Base-by-base conservation (phyloP, 2,888 invertebrate genomes). In the Pyrochroa serraticornis region DNA sequence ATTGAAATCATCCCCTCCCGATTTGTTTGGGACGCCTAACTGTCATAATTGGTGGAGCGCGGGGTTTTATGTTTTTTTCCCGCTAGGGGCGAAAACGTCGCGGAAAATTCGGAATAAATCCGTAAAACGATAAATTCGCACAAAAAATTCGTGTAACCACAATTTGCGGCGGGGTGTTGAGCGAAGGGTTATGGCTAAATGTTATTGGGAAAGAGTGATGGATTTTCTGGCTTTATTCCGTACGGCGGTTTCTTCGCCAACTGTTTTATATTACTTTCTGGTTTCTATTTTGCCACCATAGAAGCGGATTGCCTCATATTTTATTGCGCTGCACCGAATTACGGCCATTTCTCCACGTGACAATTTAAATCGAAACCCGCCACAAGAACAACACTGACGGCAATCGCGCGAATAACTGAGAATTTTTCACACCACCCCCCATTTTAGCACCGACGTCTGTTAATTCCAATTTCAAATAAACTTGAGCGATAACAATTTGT, bases 291-390 rank as follows among this genome's bases (percentile, higher is more conserved):
- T 46, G 52, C 56, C 50, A 41, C 33, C 47, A 55, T 62, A 58
- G 43, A 36, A 9, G 35, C 38, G 50, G 14, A 45, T 45, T 22
- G 45, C 9, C 45, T 36, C 45, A 48, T 57, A 54, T 55, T 64
- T 64, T 58, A 58, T 58, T 60, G 46, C 49, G 56, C 55, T 47
- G 50, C 60, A 49, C 47, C 52, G 57, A 52, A 60, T 59, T 56
- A 45, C 14, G 3, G 13, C 32, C 34, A 32, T 45, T 45, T 45
- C 22, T 45, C 12, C 22, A 22, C 22, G 22, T 22, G 22, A 22
- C 22, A 22, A 22, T 22, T 22, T 22, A 22, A 22, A 22, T 22
- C 22, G 22, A 22, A 22, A 22, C 22, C 22, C 22, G 22, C 22
- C 22, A 22, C 22, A 22, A 22, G 22, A 22, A 22, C 22, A 22